phyloP scores from a whole-genome alignment of 2,113 vertebrate genomes.

The Lynx canadensis region DNA sequence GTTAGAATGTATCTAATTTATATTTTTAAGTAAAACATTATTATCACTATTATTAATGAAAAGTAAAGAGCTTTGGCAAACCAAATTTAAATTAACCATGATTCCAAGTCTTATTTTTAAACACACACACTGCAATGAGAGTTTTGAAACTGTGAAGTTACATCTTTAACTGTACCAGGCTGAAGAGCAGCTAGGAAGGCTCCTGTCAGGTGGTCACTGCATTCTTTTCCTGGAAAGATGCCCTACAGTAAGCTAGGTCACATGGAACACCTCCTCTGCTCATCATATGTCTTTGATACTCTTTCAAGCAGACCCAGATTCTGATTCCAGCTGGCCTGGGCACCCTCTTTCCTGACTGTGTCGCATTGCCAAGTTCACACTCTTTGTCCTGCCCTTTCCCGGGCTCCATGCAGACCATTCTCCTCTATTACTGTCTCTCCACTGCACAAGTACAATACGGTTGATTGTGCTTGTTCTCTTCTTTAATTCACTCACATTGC shows the following conservation, averaged over 20 bases:
- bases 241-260: background rate
- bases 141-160: background rate
- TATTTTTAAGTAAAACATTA: background rate
- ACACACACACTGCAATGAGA: background rate
- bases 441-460: background rate
- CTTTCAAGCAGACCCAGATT: background rate
- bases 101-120: background rate
- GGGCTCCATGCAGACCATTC: background rate
- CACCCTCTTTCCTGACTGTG: background rate
- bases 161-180: background rate
- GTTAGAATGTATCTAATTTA: background rate
- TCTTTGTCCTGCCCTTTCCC: background rate
- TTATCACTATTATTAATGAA: background rate
- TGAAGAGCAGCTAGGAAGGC: background rate
- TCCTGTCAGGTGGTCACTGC: background rate
- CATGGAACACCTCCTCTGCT: background rate
- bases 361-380: background rate
- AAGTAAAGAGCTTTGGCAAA: slow-evolving; percentile 15
- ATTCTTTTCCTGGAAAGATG: background rate
- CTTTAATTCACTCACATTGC: background rate
- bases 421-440: background rate
- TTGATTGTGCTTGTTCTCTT: background rate
- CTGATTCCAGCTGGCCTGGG: background rate
- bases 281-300: background rate
- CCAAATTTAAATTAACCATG: background rate